phyloP scores from a whole-genome alignment of 2,888 invertebrate species.

The Lasioglossum pauxillum region DNA sequence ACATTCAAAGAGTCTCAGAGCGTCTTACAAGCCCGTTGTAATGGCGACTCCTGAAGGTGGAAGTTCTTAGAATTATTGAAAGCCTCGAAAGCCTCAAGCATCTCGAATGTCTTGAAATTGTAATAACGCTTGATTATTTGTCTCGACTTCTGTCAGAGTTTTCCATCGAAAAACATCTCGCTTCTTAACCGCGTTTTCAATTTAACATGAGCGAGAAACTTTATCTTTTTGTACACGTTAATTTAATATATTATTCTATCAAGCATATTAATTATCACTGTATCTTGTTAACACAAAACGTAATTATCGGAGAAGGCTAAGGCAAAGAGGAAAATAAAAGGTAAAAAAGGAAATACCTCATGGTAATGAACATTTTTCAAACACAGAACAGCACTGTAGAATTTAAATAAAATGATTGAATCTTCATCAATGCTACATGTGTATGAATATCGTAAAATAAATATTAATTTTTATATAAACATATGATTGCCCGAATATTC shows the following conservation, averaged over 20 bases:
- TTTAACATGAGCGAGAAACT: background rate
- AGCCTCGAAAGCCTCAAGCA: background rate
- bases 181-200: background rate
- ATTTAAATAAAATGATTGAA: background rate
- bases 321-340: background rate
- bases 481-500: background rate
- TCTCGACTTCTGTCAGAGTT: background rate
- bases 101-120: background rate
- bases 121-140: background rate
- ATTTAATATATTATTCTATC: background rate
- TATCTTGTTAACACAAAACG: background rate
- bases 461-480: background rate
- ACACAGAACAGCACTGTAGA: background rate
- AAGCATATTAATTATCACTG: background rate
- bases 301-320: background rate
- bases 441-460: background rate
- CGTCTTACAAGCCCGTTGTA: background rate
- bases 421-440: background rate
- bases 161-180: background rate
- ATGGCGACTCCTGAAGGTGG: background rate
- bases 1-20: background rate
- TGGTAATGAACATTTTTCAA: background rate
- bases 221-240: background rate
- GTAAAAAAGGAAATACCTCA: background rate
- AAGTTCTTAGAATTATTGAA: conserved; percentile 8